Base-by-base conservation (phyloP, 2,888 invertebrate genomes). In the Acheta domesticus region DNA sequence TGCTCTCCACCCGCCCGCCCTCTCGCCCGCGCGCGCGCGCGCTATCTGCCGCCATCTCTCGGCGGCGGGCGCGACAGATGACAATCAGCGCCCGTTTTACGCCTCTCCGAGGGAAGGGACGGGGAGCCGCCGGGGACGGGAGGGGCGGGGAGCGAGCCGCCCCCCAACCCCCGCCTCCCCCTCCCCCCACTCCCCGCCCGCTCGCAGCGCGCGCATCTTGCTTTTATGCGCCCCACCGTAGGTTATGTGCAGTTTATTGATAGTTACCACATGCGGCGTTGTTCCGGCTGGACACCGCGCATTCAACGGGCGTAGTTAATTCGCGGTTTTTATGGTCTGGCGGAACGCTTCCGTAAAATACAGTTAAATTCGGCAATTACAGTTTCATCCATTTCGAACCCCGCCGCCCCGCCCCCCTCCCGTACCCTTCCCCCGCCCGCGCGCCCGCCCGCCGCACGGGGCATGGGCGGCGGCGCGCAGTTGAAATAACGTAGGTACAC, bases 331-430 rank as follows among this genome's bases (percentile, higher is more conserved):
- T 62, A 62, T n/a, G 62, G 62, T n/a, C n/a, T 16, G 14, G 16
- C 62, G n/a, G 16, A 14, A 62, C 62, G 62, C 62, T 62, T 62
- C 62, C 62, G 62, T 62, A n/a, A 62, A 62, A 62, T 62, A 62
- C 62, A 62, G 62, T 62, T 62, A 62, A 62, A 62, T 62, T 62
- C 62, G 62, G 62, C 62, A 62, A 62, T 62, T 62, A 62, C 62
- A 62, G 62, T 62, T 62, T n/a, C 62, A 62, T n/a, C 62, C 62
- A 62, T 62, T 62, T n/a, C n/a, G 16, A 19, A 14, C 62, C 62
- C 62, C n/a, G 2, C 8, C 19, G 14, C 36, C 36, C 36, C 36
- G 36, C 36, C 8, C 62, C 62, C 1, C n/a, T 5, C n/a, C 62
- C 4, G 16, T 0, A 5, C n/a, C 62, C 3, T 62, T 62, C 62